Conservation (phyloP, 2,797 vertebrate species). For the Podarcis siculus region DNA sequence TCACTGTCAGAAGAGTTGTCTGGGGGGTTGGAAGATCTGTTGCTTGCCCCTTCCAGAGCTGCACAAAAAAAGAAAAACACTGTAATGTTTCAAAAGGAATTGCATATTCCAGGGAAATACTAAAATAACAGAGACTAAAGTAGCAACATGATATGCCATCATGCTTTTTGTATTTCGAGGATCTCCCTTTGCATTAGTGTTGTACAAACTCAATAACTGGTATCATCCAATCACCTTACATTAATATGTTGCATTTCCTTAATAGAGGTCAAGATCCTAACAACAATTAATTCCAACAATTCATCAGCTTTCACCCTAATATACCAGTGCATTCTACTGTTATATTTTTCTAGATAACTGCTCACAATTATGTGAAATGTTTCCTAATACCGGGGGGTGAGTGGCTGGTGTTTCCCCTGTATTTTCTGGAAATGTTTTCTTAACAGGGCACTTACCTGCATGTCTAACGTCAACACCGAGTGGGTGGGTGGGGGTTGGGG, state of each 20-base stretch:
- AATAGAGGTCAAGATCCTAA: neutral
- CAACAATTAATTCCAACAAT: neutral
- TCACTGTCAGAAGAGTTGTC: conserved; percentile 79
- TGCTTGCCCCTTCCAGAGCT: conserved; percentile 70
- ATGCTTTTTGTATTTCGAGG: neutral
- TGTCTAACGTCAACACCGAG: too few species aligned
- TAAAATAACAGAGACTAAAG: neutral
- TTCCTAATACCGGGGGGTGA: neutral
- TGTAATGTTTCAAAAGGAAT: accelerated
- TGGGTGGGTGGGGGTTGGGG: too few species aligned
- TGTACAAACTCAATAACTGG: neutral
- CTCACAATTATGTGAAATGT: neutral
- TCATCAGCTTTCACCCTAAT: neutral
- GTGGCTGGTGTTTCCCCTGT: neutral
- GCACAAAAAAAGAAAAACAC: accelerated
- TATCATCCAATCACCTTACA: neutral
- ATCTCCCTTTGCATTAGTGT: neutral
- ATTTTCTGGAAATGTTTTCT: neutral
- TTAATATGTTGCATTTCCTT: neutral
- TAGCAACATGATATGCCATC: neutral
- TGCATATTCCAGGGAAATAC: neutral
- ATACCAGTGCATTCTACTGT: neutral
- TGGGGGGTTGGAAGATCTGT: conserved; percentile 41
- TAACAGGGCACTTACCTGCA: neutral
- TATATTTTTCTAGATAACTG: neutral